A percentile compares a stretch with the other conserved stretches of the same genome.
phyloP scores from a whole-genome alignment of 2,113 vertebrate genomes.

The Ardeotis arabs region DNA sequence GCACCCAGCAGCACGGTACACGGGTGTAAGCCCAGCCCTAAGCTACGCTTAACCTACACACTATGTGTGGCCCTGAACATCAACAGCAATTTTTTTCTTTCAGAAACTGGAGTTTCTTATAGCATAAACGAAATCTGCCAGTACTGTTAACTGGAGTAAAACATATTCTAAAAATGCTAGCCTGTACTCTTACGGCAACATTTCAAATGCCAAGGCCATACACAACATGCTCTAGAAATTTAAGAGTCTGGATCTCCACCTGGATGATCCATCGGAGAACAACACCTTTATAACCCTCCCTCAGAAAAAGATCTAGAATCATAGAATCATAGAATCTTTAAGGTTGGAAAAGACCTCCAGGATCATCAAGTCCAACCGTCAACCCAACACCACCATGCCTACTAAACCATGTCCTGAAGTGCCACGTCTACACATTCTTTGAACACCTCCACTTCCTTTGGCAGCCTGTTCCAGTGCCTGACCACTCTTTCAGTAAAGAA shows the following conservation, averaged over 20 bases:
- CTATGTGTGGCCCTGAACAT: neutral
- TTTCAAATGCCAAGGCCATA: neutral
- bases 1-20: rapidly evolving
- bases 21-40: neutral
- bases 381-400: too few species aligned
- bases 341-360: too few species aligned
- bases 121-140: neutral
- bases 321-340: too few species aligned
- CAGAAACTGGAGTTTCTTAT: neutral
- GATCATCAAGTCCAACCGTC: too few species aligned
- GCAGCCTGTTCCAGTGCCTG: too few species aligned
- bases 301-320: neutral
- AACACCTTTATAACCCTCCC: neutral
- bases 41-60: neutral
- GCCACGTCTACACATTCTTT: too few species aligned
- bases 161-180: neutral
- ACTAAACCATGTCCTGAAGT: too few species aligned
- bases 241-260: neutral
- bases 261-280: neutral
- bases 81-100: neutral
- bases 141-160: neutral
- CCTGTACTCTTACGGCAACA: neutral
- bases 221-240: neutral
- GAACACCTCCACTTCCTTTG: too few species aligned
- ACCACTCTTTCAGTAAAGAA: too few species aligned